These are phyloP conservation scores for Sylvilagus bachmani DNA, from an alignment of 2,113 vertebrate genomes.

Conservation along the genomic window DNA sequence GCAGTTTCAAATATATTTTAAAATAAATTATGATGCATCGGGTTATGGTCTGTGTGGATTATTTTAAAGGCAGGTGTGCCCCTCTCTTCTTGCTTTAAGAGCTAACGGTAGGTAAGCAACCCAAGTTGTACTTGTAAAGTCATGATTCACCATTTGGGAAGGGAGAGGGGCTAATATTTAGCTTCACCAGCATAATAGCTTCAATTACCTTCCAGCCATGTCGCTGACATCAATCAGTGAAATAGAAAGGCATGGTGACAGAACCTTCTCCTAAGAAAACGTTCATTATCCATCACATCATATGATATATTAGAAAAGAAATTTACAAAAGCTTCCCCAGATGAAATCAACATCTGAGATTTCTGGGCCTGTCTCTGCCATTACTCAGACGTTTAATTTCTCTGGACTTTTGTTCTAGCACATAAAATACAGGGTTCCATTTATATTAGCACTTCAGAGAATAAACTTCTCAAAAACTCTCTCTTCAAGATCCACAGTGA, in stretches of 20 bases:
- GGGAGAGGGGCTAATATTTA: neutral
- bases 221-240: conserved; percentile 39
- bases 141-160: neutral
- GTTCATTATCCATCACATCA: neutral
- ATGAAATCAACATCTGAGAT: neutral
- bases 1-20: conserved; percentile 80
- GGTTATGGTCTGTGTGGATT: conserved; percentile 40
- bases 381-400: neutral
- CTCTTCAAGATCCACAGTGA: neutral
- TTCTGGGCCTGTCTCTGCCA: neutral
- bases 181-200: conserved; percentile 45
- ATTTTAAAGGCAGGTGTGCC: conserved; percentile 50
- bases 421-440: conserved; percentile 8
- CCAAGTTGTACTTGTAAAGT: conserved; percentile 6
- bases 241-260: neutral
- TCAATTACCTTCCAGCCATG: conserved; percentile 19
- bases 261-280: neutral
- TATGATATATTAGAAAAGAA: neutral
- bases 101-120: conserved; percentile 56
- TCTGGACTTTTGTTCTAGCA: conserved; percentile 28
- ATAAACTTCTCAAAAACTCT: neutral
- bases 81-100: conserved; percentile 4
- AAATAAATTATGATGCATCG: conserved; percentile 69
- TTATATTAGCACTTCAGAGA: neutral
- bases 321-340: neutral